phyloP scores from a whole-genome alignment of 1,140 invertebrate genomes.

The Harpegnathos saltator region DNA sequence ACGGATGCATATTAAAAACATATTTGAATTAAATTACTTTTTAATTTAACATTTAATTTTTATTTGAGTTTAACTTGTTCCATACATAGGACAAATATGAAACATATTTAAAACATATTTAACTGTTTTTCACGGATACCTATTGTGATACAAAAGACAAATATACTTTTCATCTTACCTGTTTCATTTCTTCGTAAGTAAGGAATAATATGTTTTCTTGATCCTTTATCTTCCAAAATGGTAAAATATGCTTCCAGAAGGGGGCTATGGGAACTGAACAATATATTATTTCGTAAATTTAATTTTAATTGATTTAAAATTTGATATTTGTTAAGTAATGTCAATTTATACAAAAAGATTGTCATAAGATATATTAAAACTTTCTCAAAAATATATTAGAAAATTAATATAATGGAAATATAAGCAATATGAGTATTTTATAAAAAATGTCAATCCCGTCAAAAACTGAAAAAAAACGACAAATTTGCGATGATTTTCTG shows the following conservation, averaged over 20 bases:
- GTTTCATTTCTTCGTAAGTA: constrained; percentile 95
- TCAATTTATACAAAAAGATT: not conserved
- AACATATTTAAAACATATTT: no score
- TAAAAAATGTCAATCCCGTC: no score
- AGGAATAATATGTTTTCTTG: constrained; percentile 93
- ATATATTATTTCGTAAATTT: constrained; percentile 23
- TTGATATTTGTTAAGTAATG: constrained; percentile 4
- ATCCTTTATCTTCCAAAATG: constrained; percentile 90
- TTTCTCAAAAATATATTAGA: constrained; percentile 9
- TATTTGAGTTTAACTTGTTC: no score
- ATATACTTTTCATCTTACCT: constrained; percentile 75
- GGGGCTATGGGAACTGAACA: constrained; percentile 88
- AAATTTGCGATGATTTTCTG: no score
- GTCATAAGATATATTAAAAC: not conserved
- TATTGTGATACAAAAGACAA: not conserved
- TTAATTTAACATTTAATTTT: no score
- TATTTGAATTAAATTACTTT: no score
- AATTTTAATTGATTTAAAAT: not conserved
- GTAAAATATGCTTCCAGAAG: constrained; percentile 89
- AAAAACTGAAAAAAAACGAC: not conserved
- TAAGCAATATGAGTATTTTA: no score
- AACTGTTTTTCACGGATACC: no score
- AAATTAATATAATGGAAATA: not conserved
- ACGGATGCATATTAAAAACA: no score
- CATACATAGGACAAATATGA: no score